phyloP scores from a whole-genome alignment of 53 echinoderm and acorn worm species.

The Echinarachnius parma region DNA sequence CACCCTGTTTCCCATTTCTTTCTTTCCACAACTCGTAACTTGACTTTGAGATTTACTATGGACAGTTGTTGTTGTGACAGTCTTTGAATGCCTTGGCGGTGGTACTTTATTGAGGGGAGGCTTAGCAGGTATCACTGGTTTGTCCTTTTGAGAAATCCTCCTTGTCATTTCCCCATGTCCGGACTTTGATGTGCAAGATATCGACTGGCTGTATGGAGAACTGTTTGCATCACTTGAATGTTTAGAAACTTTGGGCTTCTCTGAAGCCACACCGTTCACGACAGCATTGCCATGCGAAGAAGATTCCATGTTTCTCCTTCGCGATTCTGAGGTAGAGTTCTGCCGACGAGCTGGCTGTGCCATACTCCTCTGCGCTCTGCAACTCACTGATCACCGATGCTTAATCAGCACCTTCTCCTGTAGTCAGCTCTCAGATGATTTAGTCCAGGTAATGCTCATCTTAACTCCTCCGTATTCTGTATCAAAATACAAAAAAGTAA shows the following conservation, averaged over 20 bases:
- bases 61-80: constrained; percentile 6
- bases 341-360: constrained; percentile 32
- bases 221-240: background rate
- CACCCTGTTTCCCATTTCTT: constrained; percentile 36
- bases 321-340: constrained; percentile 24
- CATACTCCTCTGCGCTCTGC: too few species aligned
- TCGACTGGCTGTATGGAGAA: constrained; percentile 31
- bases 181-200: constrained; percentile 6
- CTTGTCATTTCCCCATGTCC: constrained; percentile 26
- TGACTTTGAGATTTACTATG: constrained; percentile 26
- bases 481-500: too few species aligned
- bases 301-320: constrained; percentile 34
- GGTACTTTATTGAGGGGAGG: constrained; percentile 31
- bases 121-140: constrained; percentile 38
- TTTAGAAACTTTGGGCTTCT: constrained; percentile 2
- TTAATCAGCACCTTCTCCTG: background rate
- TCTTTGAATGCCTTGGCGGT: constrained; percentile 9
- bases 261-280: constrained; percentile 22
- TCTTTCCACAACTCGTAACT: background rate
- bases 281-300: constrained; percentile 9
- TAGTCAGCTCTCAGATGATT: background rate
- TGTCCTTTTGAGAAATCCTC: constrained; percentile 24
- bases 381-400: constrained; percentile 9
- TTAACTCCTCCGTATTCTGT: too few species aligned
- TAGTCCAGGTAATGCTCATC: background rate